Evolutionary conservation across 2,888 invertebrate genomes (phyloP), one percentile per base, ranked within the genome.

Genomic region (Resseliella maxima): DNA sequence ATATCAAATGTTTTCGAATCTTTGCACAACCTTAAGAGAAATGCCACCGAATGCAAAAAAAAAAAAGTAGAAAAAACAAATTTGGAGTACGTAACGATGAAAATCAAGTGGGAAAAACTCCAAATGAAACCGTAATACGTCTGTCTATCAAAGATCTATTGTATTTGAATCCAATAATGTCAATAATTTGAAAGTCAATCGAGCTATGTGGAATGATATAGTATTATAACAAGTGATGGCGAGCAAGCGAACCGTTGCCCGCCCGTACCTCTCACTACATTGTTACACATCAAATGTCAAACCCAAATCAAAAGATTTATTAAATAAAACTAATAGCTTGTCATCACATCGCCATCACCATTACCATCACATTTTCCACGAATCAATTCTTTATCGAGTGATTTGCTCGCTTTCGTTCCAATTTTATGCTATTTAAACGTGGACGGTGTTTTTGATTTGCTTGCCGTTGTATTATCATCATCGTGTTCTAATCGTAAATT

Each of bases 301-400:
- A 72, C 72, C 72, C 72, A 72, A 72, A 72, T 72, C 72, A 72
- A 72, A 72, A 72, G 35, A 72, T 72, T 72, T 72, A 72, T 72
- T 72, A 72, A 72, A 72, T 72, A 72, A 72, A 72, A 72, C 72
- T 72, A 72, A 72, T 72, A 72, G 31, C 72, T 72, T 72, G 72
- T 72, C 72, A 72, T 72, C 72, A 31, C 72, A 72, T 72, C 72
- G 31, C 72, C n/a, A 15, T 50, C 41, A 41, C n/a, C n/a, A n/a
- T n/a, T n/a, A n/a, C n/a, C n/a, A n/a, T n/a, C n/a, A n/a, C 41
- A 41, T 41, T 50, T 72, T 35, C 72, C 72, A 72, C 72, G 35
- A 12, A 59, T 24, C 59, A 27, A 59, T 59, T 27, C 27, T 24
- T 59, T 27, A 24, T 21, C 12, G 31, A 15, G 15, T 72, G 0